Evolutionary conservation across 2,797 vertebrate genomes (phyloP), one percentile per base, ranked within the genome.

Genomic region (Chrosomus eos): DNA sequence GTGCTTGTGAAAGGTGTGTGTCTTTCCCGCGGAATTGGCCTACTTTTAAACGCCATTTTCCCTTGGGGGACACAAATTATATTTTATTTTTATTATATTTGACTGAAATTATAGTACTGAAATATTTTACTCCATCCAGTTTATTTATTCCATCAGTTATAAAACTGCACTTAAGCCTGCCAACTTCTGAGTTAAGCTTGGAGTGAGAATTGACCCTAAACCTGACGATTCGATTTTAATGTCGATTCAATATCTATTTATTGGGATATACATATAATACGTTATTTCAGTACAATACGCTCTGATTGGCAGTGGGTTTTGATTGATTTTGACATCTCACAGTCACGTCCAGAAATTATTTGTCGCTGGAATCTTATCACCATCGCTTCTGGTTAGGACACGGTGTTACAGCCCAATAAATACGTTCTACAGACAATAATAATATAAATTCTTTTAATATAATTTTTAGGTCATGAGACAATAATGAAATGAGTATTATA

Each of bases 381-480:
- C 33, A 33, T 33, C 33, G 33, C 33, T 3, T 33, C 33, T 33
- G 33, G 33, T 33, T 33, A 33, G 33, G 33, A 33, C 21, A 64
- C 2, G 19, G 19, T 16, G 19, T 53, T 11, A 53, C 21, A 74
- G 18, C 28, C 71, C 71, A 72, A 4, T 28, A 1, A 67, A 66
- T 36, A 31, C 38, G 43, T 26, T 64, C 43, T 33, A 80, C 40
- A 67, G 40, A 14, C 28, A 66, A 21, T 21, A 64, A 45, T 68
- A 71, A 68, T 80, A 80, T 58, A 70, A 81, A 81, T 38, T 53
- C n/a, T 71, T 71, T 81, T 71, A 81, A 70, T 81, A 26, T 81
- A 23, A 71, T 53, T 70, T 55, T 80, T 13, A 53, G 48, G 16
- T 58, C 31, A 68, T 53, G 23, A 70, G 48, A n/a, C 31, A 18